A percentile compares a stretch with the other conserved stretches of the same genome.
Evolutionary conservation across 2,113 vertebrate species (phyloP).

Genomic region (Thunnus maccoyii): DNA sequence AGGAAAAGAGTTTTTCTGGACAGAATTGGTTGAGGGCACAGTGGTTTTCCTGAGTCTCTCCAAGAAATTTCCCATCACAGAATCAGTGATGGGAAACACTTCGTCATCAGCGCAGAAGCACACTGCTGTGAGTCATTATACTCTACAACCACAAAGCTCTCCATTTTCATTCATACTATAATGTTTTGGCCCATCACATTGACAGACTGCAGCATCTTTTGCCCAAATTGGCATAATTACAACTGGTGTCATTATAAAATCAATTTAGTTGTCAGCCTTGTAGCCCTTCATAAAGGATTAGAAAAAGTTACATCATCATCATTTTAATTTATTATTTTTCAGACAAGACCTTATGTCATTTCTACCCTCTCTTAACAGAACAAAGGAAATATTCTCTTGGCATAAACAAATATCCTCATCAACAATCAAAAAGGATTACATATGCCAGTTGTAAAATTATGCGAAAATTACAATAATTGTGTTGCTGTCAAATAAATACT

Average conservation of each 20-base stretch:
- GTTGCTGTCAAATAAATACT: conserved; percentile 32
- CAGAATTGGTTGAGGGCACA: conserved; percentile 41
- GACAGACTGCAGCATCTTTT: conserved; percentile 62
- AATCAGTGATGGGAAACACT: conserved; percentile 68
- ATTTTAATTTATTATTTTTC: conserved; percentile 42
- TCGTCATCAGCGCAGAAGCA: conserved; percentile 62
- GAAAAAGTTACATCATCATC: conserved; percentile 49
- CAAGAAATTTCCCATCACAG: conserved; percentile 55
- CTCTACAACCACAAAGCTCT: conserved; percentile 62
- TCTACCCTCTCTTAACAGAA: conserved; percentile 27
- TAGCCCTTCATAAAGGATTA: conserved; percentile 37
- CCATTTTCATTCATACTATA: conserved; percentile 68
- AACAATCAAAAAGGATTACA: conserved; percentile 30
- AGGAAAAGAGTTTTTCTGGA: conserved; percentile 56
- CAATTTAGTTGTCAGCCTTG: conserved; percentile 51
- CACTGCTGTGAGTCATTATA: conserved; percentile 68
- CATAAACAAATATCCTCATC: conserved; percentile 47
- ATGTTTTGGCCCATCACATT: conserved; percentile 55
- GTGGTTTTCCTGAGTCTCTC: conserved; percentile 51
- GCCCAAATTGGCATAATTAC: conserved; percentile 61
- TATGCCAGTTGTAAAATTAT: conserved; percentile 28
- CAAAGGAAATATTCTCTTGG: conserved; percentile 28
- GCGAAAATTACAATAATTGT: conserved; percentile 23
- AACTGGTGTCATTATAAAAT: conserved; percentile 58
- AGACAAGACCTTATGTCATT: conserved; percentile 18